Conservation (phyloP, 2,797 vertebrate genomes). For the Xiphorhynchus erythropygius region DNA sequence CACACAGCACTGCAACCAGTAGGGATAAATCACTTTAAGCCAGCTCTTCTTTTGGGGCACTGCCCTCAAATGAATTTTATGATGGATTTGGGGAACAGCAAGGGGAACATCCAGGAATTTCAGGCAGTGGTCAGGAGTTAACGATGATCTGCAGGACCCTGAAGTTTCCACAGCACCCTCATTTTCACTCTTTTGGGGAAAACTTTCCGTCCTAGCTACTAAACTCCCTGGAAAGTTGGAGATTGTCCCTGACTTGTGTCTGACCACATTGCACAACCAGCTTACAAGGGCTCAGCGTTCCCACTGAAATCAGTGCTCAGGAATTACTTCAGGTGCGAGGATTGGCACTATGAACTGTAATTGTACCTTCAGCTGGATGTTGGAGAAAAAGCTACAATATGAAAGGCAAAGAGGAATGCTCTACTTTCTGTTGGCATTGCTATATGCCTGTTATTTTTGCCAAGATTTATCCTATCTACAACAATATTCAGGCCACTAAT, state of each 20-base stretch:
- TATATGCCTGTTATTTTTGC: not conserved
- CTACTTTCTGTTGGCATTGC: not conserved
- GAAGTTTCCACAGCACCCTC: not conserved
- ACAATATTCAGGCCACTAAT: constrained; percentile 2
- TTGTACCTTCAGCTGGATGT: not conserved
- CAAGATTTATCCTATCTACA: not conserved
- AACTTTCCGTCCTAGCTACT: not conserved
- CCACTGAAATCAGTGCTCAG: not conserved
- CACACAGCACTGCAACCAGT: not conserved
- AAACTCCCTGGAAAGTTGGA: not conserved
- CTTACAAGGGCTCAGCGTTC: not conserved
- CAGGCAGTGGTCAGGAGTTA: not conserved
- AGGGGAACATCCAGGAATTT: not conserved
- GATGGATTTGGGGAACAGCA: not conserved
- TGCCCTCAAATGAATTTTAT: not conserved
- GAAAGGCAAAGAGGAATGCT: not conserved
- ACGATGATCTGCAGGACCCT: not conserved
- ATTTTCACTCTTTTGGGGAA: not conserved
- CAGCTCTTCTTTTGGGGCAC: not conserved
- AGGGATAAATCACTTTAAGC: not conserved
- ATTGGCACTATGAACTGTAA: not conserved
- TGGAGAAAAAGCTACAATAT: not conserved
- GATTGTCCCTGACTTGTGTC: not conserved
- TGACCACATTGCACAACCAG: accelerated
- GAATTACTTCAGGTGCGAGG: not conserved